Evolutionary conservation across 1,140 invertebrate genomes (phyloP).

Genomic region (Apis cerana): DNA sequence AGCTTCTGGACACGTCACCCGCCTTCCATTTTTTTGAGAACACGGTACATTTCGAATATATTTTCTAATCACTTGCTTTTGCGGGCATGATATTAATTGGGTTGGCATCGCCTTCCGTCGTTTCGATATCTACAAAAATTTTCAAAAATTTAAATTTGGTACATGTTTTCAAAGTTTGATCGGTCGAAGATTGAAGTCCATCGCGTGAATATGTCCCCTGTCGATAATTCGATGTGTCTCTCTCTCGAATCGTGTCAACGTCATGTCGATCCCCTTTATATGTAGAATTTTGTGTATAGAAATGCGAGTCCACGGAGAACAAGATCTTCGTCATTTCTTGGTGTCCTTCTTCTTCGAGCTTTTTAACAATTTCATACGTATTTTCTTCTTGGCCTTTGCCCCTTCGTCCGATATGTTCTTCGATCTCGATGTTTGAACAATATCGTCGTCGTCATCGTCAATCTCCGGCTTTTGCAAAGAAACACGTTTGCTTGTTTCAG

Average conservation of each 20-base stretch:
- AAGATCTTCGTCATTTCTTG: slow-evolving; percentile 10
- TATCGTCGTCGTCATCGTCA: background rate
- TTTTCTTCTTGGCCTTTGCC: background rate
- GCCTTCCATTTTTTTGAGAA: background rate
- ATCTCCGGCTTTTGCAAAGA: background rate
- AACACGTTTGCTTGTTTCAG: background rate
- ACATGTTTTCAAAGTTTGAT: slow-evolving; percentile 9
- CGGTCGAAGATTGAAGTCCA: background rate
- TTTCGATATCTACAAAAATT: background rate
- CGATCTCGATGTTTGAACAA: background rate
- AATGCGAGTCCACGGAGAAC: slow-evolving; percentile 18
- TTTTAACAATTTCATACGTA: background rate
- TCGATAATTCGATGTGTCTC: slow-evolving; percentile 2
- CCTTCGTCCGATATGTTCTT: background rate
- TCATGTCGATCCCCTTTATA: background rate
- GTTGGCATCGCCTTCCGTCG: slow-evolving; percentile 16
- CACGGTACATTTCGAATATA: slow-evolving; percentile 3
- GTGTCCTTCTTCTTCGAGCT: slow-evolving; percentile 1
- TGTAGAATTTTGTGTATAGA: background rate
- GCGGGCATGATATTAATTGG: background rate
- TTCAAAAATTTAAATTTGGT: background rate
- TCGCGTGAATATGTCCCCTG: slow-evolving; percentile 20
- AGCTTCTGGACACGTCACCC: background rate
- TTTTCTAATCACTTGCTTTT: slow-evolving; percentile 17
- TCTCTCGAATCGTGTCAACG: background rate